Evolutionary conservation across 1,140 invertebrate species (phyloP).

Genomic region (Andricus grossulariae): DNA sequence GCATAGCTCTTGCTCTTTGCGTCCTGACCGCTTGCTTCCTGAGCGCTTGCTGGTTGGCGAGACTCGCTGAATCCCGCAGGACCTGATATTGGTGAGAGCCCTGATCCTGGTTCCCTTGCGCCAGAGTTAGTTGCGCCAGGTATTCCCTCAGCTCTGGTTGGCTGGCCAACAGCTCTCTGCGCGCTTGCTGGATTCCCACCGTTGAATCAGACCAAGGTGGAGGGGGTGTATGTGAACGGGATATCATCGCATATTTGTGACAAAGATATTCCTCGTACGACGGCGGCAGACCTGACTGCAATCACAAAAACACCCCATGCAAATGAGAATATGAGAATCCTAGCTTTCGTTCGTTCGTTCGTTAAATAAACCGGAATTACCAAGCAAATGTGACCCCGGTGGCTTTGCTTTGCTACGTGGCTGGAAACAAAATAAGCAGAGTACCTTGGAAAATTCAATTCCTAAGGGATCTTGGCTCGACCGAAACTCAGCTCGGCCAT

Average conservation of each 20-base stretch:
- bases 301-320: constrained; percentile 32
- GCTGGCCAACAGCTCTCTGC: constrained; percentile 61
- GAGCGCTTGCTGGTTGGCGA: constrained; percentile 51
- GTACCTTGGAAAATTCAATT: too few relatives aligned
- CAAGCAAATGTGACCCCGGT: not conserved
- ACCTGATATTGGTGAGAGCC: constrained; percentile 55
- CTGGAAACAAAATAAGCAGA: not conserved
- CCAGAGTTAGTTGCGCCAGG: constrained; percentile 58
- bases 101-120: constrained; percentile 55
- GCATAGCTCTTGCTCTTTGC: constrained; percentile 65
- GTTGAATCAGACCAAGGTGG: constrained; percentile 71
- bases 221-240: constrained; percentile 71
- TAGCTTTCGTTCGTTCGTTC: not conserved
- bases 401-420: not conserved
- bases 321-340: not conserved
- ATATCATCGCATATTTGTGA: constrained; percentile 66
- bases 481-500: too few relatives aligned
- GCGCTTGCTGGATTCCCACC: constrained; percentile 54
- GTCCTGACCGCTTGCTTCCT: constrained; percentile 64
- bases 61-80: constrained; percentile 46
- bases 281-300: constrained; percentile 69
- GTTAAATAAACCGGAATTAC: constrained; percentile 7
- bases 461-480: too few relatives aligned
- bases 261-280: constrained; percentile 72
- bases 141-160: constrained; percentile 68